These are phyloP conservation scores for Apodemia duryi DNA, from an alignment of 2,888 invertebrate species.

Conservation along the genomic window DNA sequence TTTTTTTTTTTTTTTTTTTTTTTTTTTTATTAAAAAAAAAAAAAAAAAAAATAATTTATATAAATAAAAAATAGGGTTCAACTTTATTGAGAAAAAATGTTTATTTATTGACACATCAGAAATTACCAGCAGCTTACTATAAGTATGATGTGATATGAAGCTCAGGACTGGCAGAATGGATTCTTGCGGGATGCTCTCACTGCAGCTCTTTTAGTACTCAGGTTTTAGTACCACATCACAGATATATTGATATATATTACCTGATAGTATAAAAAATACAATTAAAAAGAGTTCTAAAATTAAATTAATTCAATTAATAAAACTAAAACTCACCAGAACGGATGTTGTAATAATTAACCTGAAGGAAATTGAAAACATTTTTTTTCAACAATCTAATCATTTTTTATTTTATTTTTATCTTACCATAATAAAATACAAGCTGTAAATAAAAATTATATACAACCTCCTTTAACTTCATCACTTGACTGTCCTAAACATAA, in stretches of 20 bases:
- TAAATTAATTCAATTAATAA: constrained; percentile 39
- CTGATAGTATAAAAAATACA: constrained; percentile 48
- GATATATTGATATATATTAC: constrained; percentile 42
- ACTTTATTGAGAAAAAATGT: constrained; percentile 39
- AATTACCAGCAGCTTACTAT: constrained; percentile 76
- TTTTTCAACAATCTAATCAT: constrained; percentile 60
- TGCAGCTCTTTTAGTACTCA: not conserved
- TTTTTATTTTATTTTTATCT: constrained; percentile 64
- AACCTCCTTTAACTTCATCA: constrained; percentile 60
- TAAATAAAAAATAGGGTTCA: constrained; percentile 39
- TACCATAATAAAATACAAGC: constrained; percentile 64
- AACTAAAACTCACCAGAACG: constrained; percentile 61
- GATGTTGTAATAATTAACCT: constrained; percentile 40
- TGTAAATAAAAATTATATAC: constrained; percentile 70
- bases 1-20: no score
- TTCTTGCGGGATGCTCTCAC: constrained; percentile 11
- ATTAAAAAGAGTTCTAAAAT: constrained; percentile 37
- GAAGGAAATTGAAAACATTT: constrained; percentile 44
- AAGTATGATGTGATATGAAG: constrained; percentile 45
- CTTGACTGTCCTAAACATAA: constrained; percentile 58
- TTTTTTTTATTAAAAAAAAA: no score
- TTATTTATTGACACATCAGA: constrained; percentile 67
- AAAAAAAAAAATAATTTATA: no score
- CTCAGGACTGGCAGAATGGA: constrained; percentile 20
- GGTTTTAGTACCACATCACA: not conserved